Percentiles rank a stretch among this genome's conserved stretches.
Evolutionary conservation across 2,888 invertebrate species (phyloP).

Genomic region (Autographa pulchrina): DNA sequence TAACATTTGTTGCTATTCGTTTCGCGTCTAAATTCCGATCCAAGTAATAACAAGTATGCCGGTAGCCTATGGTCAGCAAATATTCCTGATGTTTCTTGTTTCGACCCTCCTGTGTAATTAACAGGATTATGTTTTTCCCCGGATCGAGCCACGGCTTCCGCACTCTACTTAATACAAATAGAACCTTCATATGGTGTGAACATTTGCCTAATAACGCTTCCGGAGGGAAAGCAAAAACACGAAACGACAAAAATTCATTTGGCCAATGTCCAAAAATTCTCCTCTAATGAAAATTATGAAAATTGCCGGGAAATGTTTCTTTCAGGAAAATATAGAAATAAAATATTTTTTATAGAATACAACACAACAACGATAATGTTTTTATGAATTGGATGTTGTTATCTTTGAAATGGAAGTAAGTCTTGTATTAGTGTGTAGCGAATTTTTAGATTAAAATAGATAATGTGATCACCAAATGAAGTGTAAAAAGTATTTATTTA

Average conservation of each 20-base stretch:
- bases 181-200: conserved; percentile 25
- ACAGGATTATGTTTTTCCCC: not conserved
- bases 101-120: not conserved
- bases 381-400: not conserved
- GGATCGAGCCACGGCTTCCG: conserved; percentile 9
- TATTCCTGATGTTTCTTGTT: not conserved
- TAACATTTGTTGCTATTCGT: too few species aligned
- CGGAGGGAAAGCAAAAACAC: conserved; percentile 31
- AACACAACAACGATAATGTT: not conserved
- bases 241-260: conserved; percentile 51
- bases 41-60: not conserved
- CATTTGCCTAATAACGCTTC: conserved; percentile 39
- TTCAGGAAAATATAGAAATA: not conserved
- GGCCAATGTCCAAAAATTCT: conserved; percentile 40
- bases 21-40: not conserved
- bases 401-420: not conserved
- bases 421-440: too few species aligned
- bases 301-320: conserved; percentile 15
- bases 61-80: not conserved
- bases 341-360: not conserved
- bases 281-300: conserved; percentile 15
- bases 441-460: too few species aligned
- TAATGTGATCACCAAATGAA: too few species aligned
- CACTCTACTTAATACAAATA: conserved; percentile 21
- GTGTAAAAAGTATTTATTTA: too few species aligned